A percentile compares a stretch with the other conserved stretches of the same genome.
Evolutionary conservation across 2,113 vertebrate species (phyloP).

Genomic region (Sylvicapra grimmia): DNA sequence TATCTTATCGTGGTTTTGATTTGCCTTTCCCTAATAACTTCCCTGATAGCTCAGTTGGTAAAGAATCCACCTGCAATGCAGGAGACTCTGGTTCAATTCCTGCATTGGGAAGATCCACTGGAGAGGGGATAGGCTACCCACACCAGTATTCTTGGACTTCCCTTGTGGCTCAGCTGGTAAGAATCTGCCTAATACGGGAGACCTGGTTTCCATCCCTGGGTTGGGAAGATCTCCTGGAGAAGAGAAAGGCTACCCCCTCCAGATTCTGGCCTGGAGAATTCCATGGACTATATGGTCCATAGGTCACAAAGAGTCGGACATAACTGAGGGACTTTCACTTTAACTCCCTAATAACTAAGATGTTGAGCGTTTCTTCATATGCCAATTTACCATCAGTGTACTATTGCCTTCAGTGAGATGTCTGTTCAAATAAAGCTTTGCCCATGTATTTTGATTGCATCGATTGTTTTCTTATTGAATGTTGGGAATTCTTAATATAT

Average conservation of each 20-base stretch:
- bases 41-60: background rate
- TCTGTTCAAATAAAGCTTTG: slow-evolving; percentile 20
- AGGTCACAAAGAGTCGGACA: background rate
- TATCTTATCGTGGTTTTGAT: background rate
- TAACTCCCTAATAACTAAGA: background rate
- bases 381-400: background rate
- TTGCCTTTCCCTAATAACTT: background rate
- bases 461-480: background rate
- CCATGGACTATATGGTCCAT: background rate
- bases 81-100: background rate
- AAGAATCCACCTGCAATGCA: background rate
- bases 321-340: background rate
- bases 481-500: background rate
- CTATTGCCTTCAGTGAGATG: background rate
- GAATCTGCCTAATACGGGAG: background rate
- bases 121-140: background rate
- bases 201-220: background rate
- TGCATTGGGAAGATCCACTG: background rate
- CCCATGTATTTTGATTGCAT: background rate
- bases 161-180: background rate
- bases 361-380: background rate
- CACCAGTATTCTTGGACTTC: background rate
- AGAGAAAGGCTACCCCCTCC: background rate
- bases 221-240: background rate
- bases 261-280: background rate